Evolutionary conservation across 2,113 vertebrate genomes (phyloP).

Genomic region (Lophotis ruficrista): DNA sequence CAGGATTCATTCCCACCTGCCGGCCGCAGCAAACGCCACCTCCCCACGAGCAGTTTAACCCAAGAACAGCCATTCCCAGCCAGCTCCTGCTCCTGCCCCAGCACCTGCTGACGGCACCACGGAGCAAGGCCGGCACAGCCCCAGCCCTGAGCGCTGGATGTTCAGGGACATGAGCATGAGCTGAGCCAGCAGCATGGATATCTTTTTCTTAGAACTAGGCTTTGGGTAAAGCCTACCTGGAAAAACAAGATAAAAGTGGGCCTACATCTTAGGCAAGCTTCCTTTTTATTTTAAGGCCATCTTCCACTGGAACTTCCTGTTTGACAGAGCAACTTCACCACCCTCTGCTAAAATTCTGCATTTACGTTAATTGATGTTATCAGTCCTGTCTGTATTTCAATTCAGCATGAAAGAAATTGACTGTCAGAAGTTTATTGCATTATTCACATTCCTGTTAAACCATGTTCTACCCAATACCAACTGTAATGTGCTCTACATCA

Average conservation of each 20-base stretch:
- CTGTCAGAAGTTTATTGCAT: neutral
- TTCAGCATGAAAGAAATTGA: neutral
- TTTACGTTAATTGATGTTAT: neutral
- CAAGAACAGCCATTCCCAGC: neutral
- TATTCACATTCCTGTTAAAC: neutral
- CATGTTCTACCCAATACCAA: neutral
- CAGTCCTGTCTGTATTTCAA: neutral
- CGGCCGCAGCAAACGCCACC: neutral
- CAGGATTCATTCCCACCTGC: neutral
- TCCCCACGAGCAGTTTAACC: neutral
- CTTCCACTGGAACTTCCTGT: neutral
- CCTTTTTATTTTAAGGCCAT: neutral
- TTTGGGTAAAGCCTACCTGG: neutral
- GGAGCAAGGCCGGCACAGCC: neutral
- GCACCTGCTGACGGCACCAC: fast-evolving
- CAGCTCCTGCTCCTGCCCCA: neutral
- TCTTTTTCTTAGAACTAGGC: neutral
- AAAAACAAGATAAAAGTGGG: neutral
- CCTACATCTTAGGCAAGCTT: neutral
- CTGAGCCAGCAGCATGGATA: fast-evolving
- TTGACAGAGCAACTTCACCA: neutral
- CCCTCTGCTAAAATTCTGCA: neutral
- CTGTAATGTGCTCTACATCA: neutral
- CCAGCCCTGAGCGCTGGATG: fast-evolving
- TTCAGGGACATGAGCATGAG: neutral